Evolutionary conservation across 1,140 invertebrate genomes (phyloP).

Genomic region (Thaumatotibia leucotreta): DNA sequence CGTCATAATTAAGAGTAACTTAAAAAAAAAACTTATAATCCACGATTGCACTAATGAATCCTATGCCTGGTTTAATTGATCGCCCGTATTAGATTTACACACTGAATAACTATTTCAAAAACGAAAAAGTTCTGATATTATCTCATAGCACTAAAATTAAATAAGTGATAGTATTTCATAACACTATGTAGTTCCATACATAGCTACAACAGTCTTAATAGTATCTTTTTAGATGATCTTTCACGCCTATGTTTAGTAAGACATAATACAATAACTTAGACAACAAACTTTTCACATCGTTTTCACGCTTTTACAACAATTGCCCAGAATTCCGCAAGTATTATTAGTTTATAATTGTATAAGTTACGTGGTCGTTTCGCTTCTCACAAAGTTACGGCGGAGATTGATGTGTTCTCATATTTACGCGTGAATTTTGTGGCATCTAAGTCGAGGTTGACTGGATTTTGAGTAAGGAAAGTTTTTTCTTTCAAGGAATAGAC

Average conservation of each 20-base stretch:
- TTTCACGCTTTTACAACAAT: neutral
- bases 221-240: neutral
- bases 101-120: too few relatives aligned
- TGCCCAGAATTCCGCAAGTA: neutral
- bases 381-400: neutral
- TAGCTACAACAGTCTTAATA: neutral
- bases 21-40: too few relatives aligned
- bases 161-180: too few relatives aligned
- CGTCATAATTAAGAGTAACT: too few relatives aligned
- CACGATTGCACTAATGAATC: too few relatives aligned
- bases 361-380: neutral
- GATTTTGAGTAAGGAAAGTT: neutral
- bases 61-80: too few relatives aligned
- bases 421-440: neutral
- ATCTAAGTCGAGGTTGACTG: neutral
- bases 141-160: too few relatives aligned
- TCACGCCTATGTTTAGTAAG: neutral
- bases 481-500: too few relatives aligned
- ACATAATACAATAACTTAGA: neutral
- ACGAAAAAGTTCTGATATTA: too few relatives aligned
- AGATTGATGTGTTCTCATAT: neutral
- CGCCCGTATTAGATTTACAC: too few relatives aligned
- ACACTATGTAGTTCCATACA: neutral
- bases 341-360: constrained; percentile 3
- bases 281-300: neutral